Base-by-base conservation (phyloP, 1,140 invertebrate genomes). In the Sarcophaga peregrina region DNA sequence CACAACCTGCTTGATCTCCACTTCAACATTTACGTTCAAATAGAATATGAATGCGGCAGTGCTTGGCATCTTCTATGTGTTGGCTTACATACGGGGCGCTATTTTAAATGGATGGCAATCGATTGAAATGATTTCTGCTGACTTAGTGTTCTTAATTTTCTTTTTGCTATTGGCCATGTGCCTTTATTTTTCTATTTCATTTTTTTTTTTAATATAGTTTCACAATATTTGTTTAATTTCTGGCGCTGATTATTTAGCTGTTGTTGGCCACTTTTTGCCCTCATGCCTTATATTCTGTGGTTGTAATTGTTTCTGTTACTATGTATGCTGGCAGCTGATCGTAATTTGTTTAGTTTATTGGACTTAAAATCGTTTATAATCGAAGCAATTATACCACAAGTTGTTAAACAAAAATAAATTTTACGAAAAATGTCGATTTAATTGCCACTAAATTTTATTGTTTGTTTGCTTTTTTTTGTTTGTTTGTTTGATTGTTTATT, bases 331-430 rank as follows among this genome's bases (percentile, higher is more conserved):
- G 20, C 46, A 47, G 20, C 75, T 78, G 75, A 47, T 50, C n/a
- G 75, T 78, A 78, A 78, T 50, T 78, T 78, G 48, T 78, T 17
- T 50, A 78, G 75, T 78, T 78, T 78, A 78, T 78, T 78, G 75
- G 75, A 47, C 75, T 50, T 50, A 20, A 78, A 78, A 17, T 50
- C 15, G 50, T 25, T 78, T 78, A 50, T 78, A 78, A 78, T 78
- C 20, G 75, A 50, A 52, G 11, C 50, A 78, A 78, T 78, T 78
- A 45, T 78, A 78, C 50, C 50, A 78, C 50, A 78, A 72, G 37
- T 72, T 37, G 25, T 37, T 37, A 68, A 58, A 58, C 54, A 58
- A 58, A 68, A 68, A 68, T 78, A 48, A 78, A 78, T 17, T 78
- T 48, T 25, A 2, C 13, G 9, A 78, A 50, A 78, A 78, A n/a